Conservation (phyloP, 2,888 invertebrate species). For the Hyalella azteca region DNA sequence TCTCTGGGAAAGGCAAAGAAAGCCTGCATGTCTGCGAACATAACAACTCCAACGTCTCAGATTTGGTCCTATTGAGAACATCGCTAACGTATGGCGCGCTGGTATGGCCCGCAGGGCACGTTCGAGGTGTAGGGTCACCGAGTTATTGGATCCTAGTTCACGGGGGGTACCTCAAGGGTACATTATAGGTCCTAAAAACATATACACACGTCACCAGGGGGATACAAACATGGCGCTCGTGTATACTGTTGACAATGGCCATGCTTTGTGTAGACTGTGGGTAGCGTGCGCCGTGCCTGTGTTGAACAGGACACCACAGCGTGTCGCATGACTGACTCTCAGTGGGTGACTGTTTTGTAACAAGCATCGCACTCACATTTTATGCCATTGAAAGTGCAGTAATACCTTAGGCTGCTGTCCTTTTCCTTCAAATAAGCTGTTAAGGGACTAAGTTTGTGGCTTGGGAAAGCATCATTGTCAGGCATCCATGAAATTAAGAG, state of each 20-base stretch:
- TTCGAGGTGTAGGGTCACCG: not conserved
- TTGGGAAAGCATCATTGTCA: no score
- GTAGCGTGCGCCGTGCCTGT: not conserved
- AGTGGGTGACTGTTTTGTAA: not conserved
- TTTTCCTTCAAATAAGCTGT: no score
- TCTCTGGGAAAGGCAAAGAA: no score
- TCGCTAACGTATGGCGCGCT: no score
- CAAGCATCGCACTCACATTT: not conserved
- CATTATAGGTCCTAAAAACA: constrained; percentile 21
- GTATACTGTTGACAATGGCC: constrained; percentile 24
- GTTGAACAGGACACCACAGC: not conserved
- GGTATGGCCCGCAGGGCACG: not conserved
- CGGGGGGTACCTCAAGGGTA: not conserved
- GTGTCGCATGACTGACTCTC: not conserved
- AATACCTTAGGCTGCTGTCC: no score
- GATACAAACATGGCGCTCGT: constrained; percentile 17
- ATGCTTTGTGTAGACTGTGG: not conserved
- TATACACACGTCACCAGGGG: constrained; percentile 13
- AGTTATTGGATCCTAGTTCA: not conserved
- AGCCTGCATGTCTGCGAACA: no score
- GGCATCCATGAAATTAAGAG: no score
- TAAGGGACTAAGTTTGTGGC: no score
- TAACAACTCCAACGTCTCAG: no score
- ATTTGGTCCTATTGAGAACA: no score
- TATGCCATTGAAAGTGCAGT: no score